Conservation (phyloP, 2,113 vertebrate genomes). For the Malurus alboscapulatus region DNA sequence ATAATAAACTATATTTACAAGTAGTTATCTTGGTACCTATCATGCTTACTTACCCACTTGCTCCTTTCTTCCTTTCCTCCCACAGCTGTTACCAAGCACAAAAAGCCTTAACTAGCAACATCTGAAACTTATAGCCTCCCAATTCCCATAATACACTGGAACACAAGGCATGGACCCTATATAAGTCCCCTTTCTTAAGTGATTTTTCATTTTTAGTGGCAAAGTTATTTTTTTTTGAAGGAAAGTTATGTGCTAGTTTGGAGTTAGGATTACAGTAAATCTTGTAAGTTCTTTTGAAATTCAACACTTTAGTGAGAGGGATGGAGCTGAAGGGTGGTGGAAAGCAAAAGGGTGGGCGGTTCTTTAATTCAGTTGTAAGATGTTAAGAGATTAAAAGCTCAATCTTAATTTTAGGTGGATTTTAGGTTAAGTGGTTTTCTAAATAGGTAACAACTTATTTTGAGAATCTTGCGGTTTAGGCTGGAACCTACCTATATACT, state of each 20-base stretch:
- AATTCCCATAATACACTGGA: neutral
- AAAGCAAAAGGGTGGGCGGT: neutral
- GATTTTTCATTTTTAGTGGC: neutral
- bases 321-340: neutral
- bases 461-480: neutral
- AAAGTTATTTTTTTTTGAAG: neutral
- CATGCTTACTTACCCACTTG: fast-evolving
- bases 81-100: neutral
- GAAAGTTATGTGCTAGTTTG: neutral
- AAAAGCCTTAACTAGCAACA: neutral
- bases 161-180: neutral
- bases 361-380: neutral
- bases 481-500: neutral
- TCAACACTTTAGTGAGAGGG: neutral
- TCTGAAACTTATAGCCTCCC: neutral
- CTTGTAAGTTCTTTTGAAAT: neutral
- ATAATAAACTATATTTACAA: neutral
- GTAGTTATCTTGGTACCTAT: neutral
- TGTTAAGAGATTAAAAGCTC: neutral
- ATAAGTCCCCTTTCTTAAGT: neutral
- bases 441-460: neutral
- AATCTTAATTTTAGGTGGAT: neutral
- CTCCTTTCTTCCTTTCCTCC: neutral
- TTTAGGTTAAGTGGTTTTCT: neutral
- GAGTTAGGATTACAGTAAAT: neutral